These are phyloP conservation scores for Equus quagga DNA, from an alignment of 2,113 vertebrate genomes.

Conservation along the genomic window DNA sequence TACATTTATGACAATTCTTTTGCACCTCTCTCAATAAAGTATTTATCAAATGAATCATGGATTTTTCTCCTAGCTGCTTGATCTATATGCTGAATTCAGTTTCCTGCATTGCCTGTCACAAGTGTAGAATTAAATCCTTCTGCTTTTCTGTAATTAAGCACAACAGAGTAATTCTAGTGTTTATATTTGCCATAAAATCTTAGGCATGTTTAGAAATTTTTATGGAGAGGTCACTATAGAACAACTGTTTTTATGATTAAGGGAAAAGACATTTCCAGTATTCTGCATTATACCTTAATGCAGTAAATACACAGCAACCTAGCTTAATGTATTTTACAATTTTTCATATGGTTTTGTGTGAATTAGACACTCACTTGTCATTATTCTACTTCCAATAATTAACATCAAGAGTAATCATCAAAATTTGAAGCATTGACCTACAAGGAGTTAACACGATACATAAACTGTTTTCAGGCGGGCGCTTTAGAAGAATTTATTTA, in stretches of 20 bases:
- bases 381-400: slow-evolving; percentile 9
- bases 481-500: not conserved
- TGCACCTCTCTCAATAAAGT: not conserved
- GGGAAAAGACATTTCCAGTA: not conserved
- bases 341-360: not conserved
- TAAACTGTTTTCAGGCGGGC: not conserved
- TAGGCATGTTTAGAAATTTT: not conserved
- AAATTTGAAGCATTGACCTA: not conserved
- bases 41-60: not conserved
- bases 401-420: slow-evolving; percentile 17
- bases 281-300: not conserved
- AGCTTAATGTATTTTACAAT: not conserved
- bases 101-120: not conserved
- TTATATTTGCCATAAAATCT: not conserved
- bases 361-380: not conserved
- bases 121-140: not conserved
- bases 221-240: not conserved
- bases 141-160: slow-evolving; percentile 1
- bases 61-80: not conserved
- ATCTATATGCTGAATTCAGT: not conserved
- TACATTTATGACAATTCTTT: not conserved
- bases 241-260: not conserved
- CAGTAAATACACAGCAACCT: not conserved
- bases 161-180: not conserved
- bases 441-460: not conserved